Evolutionary conservation across 2,797 vertebrate species (phyloP), one percentile per base, ranked within the genome.

Genomic region (Trachurus trachurus): DNA sequence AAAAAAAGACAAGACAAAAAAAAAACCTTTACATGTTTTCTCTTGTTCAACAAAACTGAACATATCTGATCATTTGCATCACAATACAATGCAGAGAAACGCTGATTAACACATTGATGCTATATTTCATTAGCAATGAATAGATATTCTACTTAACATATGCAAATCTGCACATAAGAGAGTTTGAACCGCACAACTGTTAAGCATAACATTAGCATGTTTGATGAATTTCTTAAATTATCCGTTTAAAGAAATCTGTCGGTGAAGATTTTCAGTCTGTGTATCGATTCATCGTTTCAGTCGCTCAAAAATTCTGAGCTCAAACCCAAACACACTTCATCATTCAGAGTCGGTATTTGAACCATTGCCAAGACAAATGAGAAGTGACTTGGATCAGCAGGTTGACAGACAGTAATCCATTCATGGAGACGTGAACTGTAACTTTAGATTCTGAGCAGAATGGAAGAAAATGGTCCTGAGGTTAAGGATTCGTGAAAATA

Each of bases 371-470:
- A 71, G 82, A 80, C 62, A 79, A 81, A 66, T 82, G 53, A 57
- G 74, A 66, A 67, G 42, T 60, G 69, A 66, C 60, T 79, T 54
- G 42, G 47, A 44, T 77, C 65, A 67, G 61, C 64, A 44, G 72
- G 68, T 26, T 82, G 77, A 82, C 80, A 59, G 63, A 76, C 68
- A 19, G 31, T 42, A 63, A 54, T 66, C 60, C 60, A 71, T 67
- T 79, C 59, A 71, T 70, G 69, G 59, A 81, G 72, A 80, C 60
- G 9, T 39, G 54, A n/a, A 52, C 54, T 69, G 47, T 62, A 87
- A 89, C 39, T 71, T 78, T 42, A 77, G 21, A 84, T 68, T 12
- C 60, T 26, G 66, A 72, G 73, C 59, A 73, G 61, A 60, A 59
- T 58, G 56, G 74, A 74, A 82, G 66, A 82, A 62, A 84, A 31